These are phyloP conservation scores for Coendou prehensilis DNA, from an alignment of 2,797 vertebrate genomes.

Conservation along the genomic window DNA sequence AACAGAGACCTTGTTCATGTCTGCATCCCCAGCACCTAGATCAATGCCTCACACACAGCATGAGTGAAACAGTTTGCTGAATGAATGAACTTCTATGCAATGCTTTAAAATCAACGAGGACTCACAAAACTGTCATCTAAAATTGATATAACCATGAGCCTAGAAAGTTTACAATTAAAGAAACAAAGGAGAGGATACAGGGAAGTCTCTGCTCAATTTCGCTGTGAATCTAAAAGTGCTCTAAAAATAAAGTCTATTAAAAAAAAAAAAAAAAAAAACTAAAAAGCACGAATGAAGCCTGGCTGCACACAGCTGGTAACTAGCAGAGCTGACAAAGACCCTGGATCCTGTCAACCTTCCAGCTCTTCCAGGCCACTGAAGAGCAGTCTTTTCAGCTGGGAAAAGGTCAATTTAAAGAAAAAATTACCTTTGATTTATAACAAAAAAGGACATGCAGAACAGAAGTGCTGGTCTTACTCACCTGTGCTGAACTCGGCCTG, in stretches of 20 bases:
- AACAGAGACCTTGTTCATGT: neutral
- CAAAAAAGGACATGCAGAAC: neutral
- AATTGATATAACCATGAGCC: neutral
- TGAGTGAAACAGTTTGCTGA: neutral
- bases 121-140: neutral
- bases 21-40: neutral
- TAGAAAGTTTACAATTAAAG: slow-evolving; percentile 30
- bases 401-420: slow-evolving; percentile 27
- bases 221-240: neutral
- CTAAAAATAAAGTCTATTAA: neutral
- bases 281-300: neutral
- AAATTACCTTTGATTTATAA: neutral
- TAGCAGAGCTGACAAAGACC: neutral
- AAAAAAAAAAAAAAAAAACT: neutral
- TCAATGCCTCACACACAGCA: neutral
- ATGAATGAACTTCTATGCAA: neutral
- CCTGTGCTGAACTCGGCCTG: slow-evolving; percentile 79
- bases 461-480: slow-evolving; percentile 72
- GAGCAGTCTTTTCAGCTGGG: neutral
- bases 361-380: neutral
- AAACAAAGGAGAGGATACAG: neutral
- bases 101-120: slow-evolving; percentile 42
- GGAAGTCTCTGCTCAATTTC: slow-evolving; percentile 18
- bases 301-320: neutral
- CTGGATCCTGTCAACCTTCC: neutral